Conservation (phyloP, 2,888 invertebrate species). For the Vannuccia rotundouncinata region DNA sequence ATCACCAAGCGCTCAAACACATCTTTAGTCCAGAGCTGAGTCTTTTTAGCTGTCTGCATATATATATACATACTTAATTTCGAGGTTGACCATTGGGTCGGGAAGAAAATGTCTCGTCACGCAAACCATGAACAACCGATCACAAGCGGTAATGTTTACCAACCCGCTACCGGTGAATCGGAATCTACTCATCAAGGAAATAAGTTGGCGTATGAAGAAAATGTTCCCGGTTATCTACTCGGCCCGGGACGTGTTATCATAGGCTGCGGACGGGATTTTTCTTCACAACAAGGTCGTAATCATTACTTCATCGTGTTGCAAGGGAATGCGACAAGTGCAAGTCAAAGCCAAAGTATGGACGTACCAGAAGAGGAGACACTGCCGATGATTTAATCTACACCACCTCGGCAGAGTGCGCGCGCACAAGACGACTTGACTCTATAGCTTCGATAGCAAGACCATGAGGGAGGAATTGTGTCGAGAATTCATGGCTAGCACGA, state of each 20-base stretch:
- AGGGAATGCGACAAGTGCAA: no score
- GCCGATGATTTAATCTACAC: neutral
- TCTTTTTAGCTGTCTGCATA: no score
- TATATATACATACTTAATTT: no score
- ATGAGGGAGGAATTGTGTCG: neutral
- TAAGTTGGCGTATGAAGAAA: neutral
- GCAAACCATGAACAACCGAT: neutral
- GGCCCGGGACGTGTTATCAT: neutral
- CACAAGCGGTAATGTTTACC: no score
- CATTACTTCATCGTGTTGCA: no score
- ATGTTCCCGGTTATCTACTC: neutral
- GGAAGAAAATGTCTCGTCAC: neutral
- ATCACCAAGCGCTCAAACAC: constrained; percentile 1
- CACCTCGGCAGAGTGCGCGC: neutral
- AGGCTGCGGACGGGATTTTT: neutral
- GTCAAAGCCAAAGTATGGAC: no score
- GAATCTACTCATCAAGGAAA: neutral
- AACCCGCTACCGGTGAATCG: neutral
- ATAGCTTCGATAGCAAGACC: neutral
- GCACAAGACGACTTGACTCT: neutral
- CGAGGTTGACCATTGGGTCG: neutral
- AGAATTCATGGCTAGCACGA: neutral
- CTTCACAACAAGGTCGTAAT: neutral
- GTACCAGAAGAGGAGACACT: neutral
- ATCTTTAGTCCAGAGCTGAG: neutral